Conservation (phyloP, 1,140 invertebrate genomes). For the Muscidifurax raptorellus region DNA sequence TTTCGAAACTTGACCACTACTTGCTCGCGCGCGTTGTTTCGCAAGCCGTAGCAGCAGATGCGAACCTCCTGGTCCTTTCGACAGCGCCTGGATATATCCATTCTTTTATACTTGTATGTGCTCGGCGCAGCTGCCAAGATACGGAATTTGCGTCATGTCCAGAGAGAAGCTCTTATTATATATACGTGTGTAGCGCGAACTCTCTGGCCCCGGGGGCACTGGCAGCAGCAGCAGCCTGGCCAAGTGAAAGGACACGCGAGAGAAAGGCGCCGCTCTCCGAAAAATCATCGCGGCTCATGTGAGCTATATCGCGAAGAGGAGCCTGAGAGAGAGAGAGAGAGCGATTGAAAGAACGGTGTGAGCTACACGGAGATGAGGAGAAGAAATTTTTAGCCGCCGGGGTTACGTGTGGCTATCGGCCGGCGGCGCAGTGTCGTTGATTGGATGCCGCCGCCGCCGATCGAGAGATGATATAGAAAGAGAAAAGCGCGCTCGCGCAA, state of each 20-base stretch:
- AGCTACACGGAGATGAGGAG: slow-evolving; percentile 18
- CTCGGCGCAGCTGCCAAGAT: neutral
- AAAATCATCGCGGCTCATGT: slow-evolving; percentile 25
- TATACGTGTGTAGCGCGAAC: slow-evolving; percentile 11
- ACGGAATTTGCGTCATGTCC: slow-evolving; percentile 63
- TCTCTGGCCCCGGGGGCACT: slow-evolving; percentile 44
- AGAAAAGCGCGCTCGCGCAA: neutral
- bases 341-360: neutral
- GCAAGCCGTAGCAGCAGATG: slow-evolving; percentile 33
- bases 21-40: slow-evolving; percentile 50
- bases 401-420: neutral
- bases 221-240: slow-evolving; percentile 34
- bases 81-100: neutral
- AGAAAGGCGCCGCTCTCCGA: slow-evolving; percentile 44
- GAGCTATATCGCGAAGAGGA: slow-evolving; percentile 34
- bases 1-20: slow-evolving; percentile 69
- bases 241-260: slow-evolving; percentile 73
- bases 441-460: neutral
- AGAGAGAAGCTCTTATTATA: slow-evolving; percentile 56
- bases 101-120: too few species aligned
- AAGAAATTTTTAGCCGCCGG: slow-evolving; percentile 33
- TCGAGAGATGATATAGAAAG: neutral
- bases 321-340: neutral
- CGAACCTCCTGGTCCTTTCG: slow-evolving; percentile 6
- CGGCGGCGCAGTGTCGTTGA: neutral